phyloP scores from a whole-genome alignment of 2,888 invertebrate genomes.

The Thereva unica region DNA sequence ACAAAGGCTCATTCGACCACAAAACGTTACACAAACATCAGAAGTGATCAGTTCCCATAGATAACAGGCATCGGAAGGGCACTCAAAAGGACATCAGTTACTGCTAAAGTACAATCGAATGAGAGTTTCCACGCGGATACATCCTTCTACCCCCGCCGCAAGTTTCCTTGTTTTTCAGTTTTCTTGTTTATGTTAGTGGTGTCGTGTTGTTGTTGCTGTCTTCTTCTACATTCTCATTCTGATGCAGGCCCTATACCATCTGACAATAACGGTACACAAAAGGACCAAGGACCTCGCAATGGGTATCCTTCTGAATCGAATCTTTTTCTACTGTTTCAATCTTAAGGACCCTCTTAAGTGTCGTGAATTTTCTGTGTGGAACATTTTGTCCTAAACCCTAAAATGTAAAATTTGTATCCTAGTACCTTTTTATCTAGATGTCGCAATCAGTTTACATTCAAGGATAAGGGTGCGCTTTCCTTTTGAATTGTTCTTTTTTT shows the following conservation, averaged over 20 bases:
- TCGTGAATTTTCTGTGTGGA: conserved; percentile 6
- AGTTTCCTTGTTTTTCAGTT: conserved; percentile 5
- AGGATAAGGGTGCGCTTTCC: conserved; percentile 1
- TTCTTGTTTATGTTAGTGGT: background rate
- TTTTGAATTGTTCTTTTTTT: too few relatives aligned
- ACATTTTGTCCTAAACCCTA: conserved; percentile 48
- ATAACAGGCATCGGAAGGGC: conserved; percentile 8
- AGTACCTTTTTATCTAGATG: conserved; percentile 23
- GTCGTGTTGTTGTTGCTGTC: too few relatives aligned
- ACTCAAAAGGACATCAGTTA: conserved; percentile 18
- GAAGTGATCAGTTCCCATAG: conserved; percentile 20
- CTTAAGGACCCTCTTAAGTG: conserved; percentile 15
- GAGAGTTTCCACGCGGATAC: conserved; percentile 32
- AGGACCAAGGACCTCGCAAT: conserved; percentile 19
- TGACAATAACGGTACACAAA: conserved; percentile 2
- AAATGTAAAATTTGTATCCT: conserved; percentile 32
- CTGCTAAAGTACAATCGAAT: conserved; percentile 25
- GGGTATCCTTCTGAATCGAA: conserved; percentile 2
- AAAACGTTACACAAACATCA: conserved; percentile 13
- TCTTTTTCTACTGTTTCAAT: conserved; percentile 11
- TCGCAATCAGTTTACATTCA: conserved; percentile 30
- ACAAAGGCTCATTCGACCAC: conserved; percentile 23
- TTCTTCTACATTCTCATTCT: too few relatives aligned
- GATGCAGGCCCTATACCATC: too few relatives aligned
- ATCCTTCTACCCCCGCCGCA: conserved; percentile 27